Evolutionary conservation across 2,797 vertebrate genomes (phyloP), one percentile per base, ranked within the genome.

Genomic region (Crenuchus spilurus): DNA sequence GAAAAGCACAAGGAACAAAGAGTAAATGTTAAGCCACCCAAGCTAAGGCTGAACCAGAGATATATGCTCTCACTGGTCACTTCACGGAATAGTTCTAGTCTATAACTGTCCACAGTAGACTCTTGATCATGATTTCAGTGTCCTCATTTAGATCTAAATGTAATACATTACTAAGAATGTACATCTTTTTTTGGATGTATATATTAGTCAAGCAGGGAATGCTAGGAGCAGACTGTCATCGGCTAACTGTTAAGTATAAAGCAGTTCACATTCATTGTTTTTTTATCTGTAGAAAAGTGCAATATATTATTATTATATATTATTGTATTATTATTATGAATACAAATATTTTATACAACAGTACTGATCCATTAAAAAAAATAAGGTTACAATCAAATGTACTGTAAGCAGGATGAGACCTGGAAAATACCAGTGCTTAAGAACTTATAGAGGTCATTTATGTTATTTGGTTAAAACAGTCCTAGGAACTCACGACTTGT

Each of bases 1-100:
- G 20, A 24, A 42, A 71, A 46, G 39, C n/a, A 70, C 3, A 58
- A 2, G 41, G 22, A 71, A 73, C 16, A 54, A 48, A 76, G 10
- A 75, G 8, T 13, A 42, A 8, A 10, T 57, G 18, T 76, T 39
- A 64, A 5, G 7, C 18, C 20, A 48, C 22, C 48, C 16, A 33
- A 52, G 14, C 42, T 3, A 44, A 70, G 66, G 33, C 57, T 60
- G 7, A 52, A 7, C 18, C 20, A 55, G 10, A 35, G 13, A 10
- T 49, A 35, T 63, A 63, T 13, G 48, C 42, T 10, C 14, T 39
- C 20, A 39, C 49, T 30, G 9, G 7, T 0, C 22, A 26, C 35
- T 24, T n/a, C 16, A 41, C 2, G 16, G 28, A 42, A 4, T 33
- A 51, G 5, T 30, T 2, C 13, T 16, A 30, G 31, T 46, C n/a